Percentiles rank a stretch among this genome's conserved stretches.
Conservation (phyloP, 35 echinoderm and acorn worm species). For the Stichopus chloronotus region DNA sequence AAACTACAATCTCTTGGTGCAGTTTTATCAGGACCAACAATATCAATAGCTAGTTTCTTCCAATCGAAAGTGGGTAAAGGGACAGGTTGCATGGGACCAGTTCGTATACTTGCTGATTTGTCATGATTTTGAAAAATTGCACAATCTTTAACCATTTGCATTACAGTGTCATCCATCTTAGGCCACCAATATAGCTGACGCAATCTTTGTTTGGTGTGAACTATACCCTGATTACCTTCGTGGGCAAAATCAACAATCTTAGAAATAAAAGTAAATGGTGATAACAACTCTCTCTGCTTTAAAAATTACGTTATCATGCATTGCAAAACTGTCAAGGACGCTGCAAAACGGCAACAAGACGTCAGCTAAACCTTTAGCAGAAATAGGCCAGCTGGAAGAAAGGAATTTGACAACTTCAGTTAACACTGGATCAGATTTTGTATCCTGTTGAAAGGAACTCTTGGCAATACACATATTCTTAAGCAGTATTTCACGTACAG, state of each 20-base stretch:
- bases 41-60: too few relatives aligned
- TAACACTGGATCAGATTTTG: too few relatives aligned
- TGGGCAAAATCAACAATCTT: conserved; percentile 14
- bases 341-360: background rate
- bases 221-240: too few relatives aligned
- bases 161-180: too few relatives aligned
- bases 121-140: conserved; percentile 11
- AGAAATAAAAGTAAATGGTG: conserved; percentile 1
- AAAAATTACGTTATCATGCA: conserved; percentile 50
- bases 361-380: background rate
- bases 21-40: too few relatives aligned
- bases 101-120: background rate
- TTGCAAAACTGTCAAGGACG: background rate
- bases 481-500: conserved; percentile 28
- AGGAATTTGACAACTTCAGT: too few relatives aligned
- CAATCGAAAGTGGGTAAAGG: too few relatives aligned
- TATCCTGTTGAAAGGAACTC: background rate
- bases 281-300: conserved; percentile 7
- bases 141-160: conserved; percentile 18
- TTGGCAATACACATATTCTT: too few relatives aligned
- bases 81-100: conserved; percentile 15
- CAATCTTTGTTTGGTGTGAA: too few relatives aligned
- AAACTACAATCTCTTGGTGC: too few relatives aligned
- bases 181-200: too few relatives aligned
- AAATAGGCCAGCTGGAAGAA: too few relatives aligned